phyloP scores from a whole-genome alignment of 2,113 vertebrate genomes.

The Phodopus roborovskii region DNA sequence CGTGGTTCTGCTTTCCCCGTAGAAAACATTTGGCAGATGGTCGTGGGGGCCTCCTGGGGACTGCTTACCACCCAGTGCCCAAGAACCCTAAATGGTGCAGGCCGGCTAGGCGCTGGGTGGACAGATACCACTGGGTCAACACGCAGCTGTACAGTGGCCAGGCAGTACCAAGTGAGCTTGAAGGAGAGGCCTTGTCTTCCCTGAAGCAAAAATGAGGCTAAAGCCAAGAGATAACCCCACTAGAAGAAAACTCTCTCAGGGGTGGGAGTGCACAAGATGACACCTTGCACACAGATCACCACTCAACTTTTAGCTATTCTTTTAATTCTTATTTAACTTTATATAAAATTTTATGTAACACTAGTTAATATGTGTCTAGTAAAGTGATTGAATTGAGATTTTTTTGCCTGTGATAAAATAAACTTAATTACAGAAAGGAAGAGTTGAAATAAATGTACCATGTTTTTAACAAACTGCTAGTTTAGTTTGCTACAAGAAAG shows the following conservation, averaged over 20 bases:
- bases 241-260: constrained; percentile 6
- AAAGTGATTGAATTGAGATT: constrained; percentile 57
- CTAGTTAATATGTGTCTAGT: constrained; percentile 6
- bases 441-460: constrained; percentile 73
- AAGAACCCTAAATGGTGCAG: constrained; percentile 85
- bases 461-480: neutral
- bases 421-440: constrained; percentile 70
- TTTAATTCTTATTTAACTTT: constrained; percentile 73
- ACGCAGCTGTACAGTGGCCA: constrained; percentile 82
- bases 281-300: neutral
- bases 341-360: constrained; percentile 66
- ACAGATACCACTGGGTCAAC: constrained; percentile 97
- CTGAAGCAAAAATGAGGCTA: constrained; percentile 38
- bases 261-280: neutral
- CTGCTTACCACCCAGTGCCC: constrained; percentile 72
- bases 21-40: constrained; percentile 84
- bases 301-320: constrained; percentile 62
- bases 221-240: constrained; percentile 4
- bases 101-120: constrained; percentile 85
- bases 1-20: constrained; percentile 88
- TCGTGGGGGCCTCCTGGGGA: constrained; percentile 57
- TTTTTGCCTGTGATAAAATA: constrained; percentile 48
- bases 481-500: constrained; percentile 50
- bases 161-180: neutral
- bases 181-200: neutral